Evolutionary conservation across 2,113 vertebrate species (phyloP).

Genomic region (Oncorhynchus tshawytscha): DNA sequence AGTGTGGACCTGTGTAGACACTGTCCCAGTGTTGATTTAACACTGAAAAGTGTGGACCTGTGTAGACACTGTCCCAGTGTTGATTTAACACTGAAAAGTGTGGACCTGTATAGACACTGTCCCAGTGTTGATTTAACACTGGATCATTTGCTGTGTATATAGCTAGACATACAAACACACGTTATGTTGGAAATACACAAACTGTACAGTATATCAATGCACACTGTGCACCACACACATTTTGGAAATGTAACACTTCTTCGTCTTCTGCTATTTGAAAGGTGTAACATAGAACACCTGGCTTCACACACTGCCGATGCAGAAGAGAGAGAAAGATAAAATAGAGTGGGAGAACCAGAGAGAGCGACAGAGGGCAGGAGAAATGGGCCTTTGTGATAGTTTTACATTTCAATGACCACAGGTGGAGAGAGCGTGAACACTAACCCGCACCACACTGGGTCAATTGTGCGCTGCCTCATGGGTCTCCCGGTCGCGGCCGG

Average conservation of each 20-base stretch:
- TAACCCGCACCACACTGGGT: no score
- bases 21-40: no score
- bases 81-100: no score
- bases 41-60: no score
- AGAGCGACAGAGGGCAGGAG: constrained; percentile 28
- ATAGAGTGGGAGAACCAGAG: constrained; percentile 3
- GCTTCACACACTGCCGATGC: constrained; percentile 50
- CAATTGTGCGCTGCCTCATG: no score
- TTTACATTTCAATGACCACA: constrained; percentile 67
- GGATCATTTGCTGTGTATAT: not conserved
- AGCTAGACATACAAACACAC: constrained; percentile 5
- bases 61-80: no score
- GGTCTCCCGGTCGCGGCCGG: no score
- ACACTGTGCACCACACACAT: not conserved
- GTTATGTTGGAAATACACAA: not conserved
- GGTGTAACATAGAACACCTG: constrained; percentile 49
- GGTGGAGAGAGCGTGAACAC: constrained; percentile 58
- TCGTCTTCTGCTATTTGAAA: constrained; percentile 46
- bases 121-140: no score
- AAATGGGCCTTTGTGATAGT: constrained; percentile 59
- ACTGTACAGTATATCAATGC: not conserved
- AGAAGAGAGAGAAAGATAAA: constrained; percentile 26
- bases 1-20: no score
- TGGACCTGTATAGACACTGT: no score
- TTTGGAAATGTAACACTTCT: not conserved